A percentile compares a stretch with the other conserved stretches of the same genome.
These are phyloP conservation scores for Triops cancriformis DNA, from an alignment of 1,140 invertebrate species.

Conservation along the genomic window DNA sequence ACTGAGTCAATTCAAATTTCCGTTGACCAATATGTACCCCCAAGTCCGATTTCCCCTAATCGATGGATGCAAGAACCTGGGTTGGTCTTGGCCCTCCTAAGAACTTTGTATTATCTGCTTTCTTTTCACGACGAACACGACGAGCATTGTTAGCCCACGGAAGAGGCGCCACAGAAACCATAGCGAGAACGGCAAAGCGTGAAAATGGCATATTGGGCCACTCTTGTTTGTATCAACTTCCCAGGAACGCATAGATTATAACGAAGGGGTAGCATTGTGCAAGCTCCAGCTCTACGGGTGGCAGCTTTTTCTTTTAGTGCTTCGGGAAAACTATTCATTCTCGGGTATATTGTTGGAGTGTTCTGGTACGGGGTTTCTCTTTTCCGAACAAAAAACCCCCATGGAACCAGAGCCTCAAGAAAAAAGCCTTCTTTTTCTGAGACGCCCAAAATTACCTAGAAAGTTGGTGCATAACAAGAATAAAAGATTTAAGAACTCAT, in stretches of 20 bases:
- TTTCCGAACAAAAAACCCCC: too few species aligned
- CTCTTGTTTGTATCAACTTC: not conserved
- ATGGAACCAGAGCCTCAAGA: not conserved
- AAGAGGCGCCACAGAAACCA: too few species aligned
- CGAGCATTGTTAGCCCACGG: not conserved
- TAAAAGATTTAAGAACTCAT: not conserved
- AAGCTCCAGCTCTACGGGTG: not conserved
- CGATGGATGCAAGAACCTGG: not conserved
- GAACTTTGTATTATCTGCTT: not conserved
- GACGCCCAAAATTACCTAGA: not conserved
- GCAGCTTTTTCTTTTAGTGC: not conserved
- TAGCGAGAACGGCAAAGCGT: not conserved
- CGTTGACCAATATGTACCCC: conserved; percentile 1
- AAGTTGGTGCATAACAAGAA: not conserved
- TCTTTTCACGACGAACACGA: too few species aligned
- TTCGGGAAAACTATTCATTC: not conserved
- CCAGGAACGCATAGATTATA: not conserved
- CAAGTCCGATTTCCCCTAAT: not conserved
- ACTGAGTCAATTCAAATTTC: not conserved
- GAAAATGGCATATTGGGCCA: not conserved
- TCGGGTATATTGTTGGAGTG: not conserved
- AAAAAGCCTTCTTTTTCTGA: not conserved
- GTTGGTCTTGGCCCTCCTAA: not conserved
- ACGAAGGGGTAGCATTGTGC: not conserved
- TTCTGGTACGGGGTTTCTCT: not conserved